Evolutionary conservation across 2,113 vertebrate species (phyloP).

Genomic region (Ameiurus melas): DNA sequence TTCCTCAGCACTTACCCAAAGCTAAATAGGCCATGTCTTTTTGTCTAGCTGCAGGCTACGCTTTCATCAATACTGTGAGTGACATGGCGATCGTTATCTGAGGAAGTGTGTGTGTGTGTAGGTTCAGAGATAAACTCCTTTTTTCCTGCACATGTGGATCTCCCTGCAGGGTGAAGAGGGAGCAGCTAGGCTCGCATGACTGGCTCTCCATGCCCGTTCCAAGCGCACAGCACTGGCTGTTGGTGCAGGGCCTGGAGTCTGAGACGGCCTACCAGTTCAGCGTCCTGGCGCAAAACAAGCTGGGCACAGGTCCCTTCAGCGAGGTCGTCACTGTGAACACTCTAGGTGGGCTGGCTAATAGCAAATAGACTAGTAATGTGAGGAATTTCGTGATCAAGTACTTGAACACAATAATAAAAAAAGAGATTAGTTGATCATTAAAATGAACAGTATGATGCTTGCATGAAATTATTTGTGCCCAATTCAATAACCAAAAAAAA

Average conservation of each 20-base stretch:
- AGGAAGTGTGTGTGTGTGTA: slow-evolving; percentile 10
- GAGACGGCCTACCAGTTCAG: slow-evolving; percentile 98
- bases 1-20: slow-evolving; percentile 37
- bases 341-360: slow-evolving; percentile 79
- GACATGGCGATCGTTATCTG: slow-evolving; percentile 38
- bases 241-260: slow-evolving; percentile 89
- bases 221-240: slow-evolving; percentile 83
- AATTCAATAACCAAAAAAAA: background rate
- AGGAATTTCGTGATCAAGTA: background rate
- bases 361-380: background rate
- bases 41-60: slow-evolving; percentile 27
- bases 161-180: slow-evolving; percentile 89
- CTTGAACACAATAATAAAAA: background rate
- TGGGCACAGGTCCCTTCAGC: slow-evolving; percentile 97
- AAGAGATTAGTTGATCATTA: background rate
- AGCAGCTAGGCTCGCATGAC: slow-evolving; percentile 92
- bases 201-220: slow-evolving; percentile 91
- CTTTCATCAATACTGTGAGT: slow-evolving; percentile 45
- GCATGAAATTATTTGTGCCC: background rate
- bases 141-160: slow-evolving; percentile 39
- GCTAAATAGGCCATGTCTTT: slow-evolving; percentile 40
- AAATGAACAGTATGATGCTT: background rate
- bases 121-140: background rate
- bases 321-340: slow-evolving; percentile 99
- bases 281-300: slow-evolving; percentile 95